Base-by-base conservation (phyloP, 2,888 invertebrate genomes). In the Sympetrum striolatum region DNA sequence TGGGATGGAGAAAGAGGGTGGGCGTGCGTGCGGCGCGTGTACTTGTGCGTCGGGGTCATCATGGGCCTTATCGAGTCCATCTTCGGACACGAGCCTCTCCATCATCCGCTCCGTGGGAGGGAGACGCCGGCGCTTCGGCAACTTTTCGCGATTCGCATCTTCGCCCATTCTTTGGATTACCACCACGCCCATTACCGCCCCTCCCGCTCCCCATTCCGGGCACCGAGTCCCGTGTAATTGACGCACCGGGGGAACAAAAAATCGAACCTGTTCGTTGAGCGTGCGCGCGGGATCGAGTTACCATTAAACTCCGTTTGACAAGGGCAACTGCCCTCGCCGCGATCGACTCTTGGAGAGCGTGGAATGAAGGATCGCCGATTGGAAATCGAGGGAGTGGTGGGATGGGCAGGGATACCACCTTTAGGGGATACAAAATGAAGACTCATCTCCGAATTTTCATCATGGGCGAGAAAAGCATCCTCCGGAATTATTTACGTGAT, bases 231-330 rank as follows among this genome's bases (percentile, higher is more conserved):
- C 58, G 25, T 82, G 58, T 82, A 82, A 82, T 82, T 58, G 82
- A 82, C 58, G 82, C 82, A 18, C 82, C 58, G 35, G 31, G 35
- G 53, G 80, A 80, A 37, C 82, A 31, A 82, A 82, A 37, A 60
- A 60, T n/a, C 58, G 86, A 86, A 86, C 86, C 86, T 86, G 86
- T 86, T 86, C 31, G 60, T 15, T n/a, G 35, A 60, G 86, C 86
- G 37, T 86, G 35, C 64, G 37, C 86, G 22, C 37, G 37, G 60
- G 86, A 86, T 86, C 86, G 64, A 64, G 86, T 86, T 86, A 86
- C 86, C 86, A 86, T 60, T 86, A 86, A 86, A 64, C 60, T 86
- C 37, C 60, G 35, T 86, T 64, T 86, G 86, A 86, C 86, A 64
- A 86, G 86, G 64, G 86, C 86, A 86, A 31, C 86, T 37, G 73